These are phyloP conservation scores for Phaenicophaeus curvirostris DNA, from an alignment of 2,797 vertebrate species.

Conservation along the genomic window DNA sequence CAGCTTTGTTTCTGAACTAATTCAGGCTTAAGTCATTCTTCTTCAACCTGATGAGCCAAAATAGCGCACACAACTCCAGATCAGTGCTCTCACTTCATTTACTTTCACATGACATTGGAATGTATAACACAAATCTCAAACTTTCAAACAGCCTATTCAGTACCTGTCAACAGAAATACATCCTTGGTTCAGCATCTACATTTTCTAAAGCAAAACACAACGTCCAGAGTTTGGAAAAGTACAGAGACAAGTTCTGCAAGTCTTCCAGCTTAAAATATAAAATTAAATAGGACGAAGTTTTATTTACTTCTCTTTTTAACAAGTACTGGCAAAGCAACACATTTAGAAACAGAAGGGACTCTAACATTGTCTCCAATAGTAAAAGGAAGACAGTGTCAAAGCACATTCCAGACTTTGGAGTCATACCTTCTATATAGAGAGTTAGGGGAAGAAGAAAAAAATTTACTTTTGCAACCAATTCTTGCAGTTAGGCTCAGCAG, in stretches of 20 bases:
- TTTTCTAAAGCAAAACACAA: background rate
- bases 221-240: background rate
- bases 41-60: background rate
- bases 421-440: background rate
- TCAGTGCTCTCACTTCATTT: background rate
- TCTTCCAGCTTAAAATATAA: background rate
- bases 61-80: background rate
- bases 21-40: background rate
- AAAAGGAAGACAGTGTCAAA: background rate
- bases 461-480: background rate
- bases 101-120: background rate
- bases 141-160: background rate
- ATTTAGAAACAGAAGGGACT: background rate
- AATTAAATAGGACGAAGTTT: background rate
- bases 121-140: background rate
- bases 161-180: background rate
- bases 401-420: background rate
- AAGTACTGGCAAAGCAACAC: background rate
- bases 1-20: background rate
- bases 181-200: background rate
- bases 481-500: background rate
- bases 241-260: background rate
- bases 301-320: background rate
- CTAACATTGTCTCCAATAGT: fast-evolving
- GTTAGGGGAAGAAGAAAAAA: background rate